A percentile compares a stretch with the other conserved stretches of the same genome.
phyloP scores from a whole-genome alignment of 2,113 vertebrate species.

The Austrofundulus limnaeus region DNA sequence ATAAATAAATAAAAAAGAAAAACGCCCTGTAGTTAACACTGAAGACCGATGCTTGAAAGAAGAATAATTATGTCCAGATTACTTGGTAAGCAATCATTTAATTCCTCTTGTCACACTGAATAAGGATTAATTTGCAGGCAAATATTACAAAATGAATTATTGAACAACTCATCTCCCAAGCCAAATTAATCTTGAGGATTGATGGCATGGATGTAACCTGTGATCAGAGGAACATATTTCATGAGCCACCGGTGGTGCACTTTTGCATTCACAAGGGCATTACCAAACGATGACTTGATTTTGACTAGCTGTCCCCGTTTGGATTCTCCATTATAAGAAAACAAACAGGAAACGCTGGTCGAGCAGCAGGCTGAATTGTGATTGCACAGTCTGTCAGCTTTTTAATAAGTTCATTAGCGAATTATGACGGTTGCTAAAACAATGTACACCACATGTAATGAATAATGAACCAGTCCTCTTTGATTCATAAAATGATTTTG shows the following conservation, averaged over 20 bases:
- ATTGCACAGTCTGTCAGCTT: constrained; percentile 44
- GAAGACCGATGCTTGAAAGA: constrained; percentile 55
- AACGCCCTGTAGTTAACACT: constrained; percentile 21
- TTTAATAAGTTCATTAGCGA: constrained; percentile 68
- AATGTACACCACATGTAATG: constrained; percentile 40
- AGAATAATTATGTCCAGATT: constrained; percentile 76
- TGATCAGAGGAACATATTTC: constrained; percentile 59
- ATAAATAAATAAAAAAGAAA: too few relatives aligned
- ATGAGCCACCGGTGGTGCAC: constrained; percentile 47
- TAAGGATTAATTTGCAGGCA: constrained; percentile 75
- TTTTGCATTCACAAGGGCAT: constrained; percentile 38
- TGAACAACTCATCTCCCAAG: constrained; percentile 72
- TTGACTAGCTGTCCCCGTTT: constrained; percentile 45
- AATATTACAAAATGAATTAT: constrained; percentile 79
- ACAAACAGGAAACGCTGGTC: constrained; percentile 39
- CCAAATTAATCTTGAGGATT: constrained; percentile 75
- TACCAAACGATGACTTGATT: constrained; percentile 63
- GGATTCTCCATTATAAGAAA: constrained; percentile 52
- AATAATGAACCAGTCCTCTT: constrained; percentile 36
- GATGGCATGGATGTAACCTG: constrained; percentile 71
- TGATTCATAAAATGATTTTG: constrained; percentile 46
- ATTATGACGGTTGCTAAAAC: constrained; percentile 55
- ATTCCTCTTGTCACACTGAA: constrained; percentile 73
- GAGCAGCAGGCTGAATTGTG: constrained; percentile 36
- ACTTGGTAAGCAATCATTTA: constrained; percentile 77